These are phyloP conservation scores for Saccopteryx leptura DNA, from an alignment of 2,113 vertebrate species.

Conservation along the genomic window DNA sequence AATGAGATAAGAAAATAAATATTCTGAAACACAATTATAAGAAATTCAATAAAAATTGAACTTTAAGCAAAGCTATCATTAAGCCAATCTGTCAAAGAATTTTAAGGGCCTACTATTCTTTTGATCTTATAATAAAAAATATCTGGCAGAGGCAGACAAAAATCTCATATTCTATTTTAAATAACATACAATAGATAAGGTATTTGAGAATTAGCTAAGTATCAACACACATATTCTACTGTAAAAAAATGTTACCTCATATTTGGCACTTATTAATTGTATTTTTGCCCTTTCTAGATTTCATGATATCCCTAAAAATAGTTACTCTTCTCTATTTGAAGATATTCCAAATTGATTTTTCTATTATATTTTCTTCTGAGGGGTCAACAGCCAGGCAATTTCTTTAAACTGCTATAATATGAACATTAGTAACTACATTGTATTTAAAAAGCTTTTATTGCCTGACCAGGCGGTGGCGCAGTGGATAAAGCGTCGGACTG, in stretches of 20 bases:
- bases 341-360: not conserved
- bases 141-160: not conserved
- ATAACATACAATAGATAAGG: not conserved
- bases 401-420: not conserved
- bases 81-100: not conserved
- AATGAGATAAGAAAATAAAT: not conserved
- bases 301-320: not conserved
- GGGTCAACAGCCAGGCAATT: not conserved
- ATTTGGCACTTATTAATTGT: not conserved
- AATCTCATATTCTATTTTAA: not conserved
- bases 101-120: not conserved
- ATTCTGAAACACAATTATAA: not conserved
- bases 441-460: not conserved
- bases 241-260: not conserved
- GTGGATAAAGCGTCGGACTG: too few species aligned
- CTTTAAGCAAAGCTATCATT: not conserved
- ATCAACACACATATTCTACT: not conserved
- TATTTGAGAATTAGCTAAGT: not conserved
- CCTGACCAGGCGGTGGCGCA: too few species aligned
- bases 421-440: not conserved
- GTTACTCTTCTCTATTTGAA: not conserved
- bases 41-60: constrained; percentile 9
- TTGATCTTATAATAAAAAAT: not conserved
- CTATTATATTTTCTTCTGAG: not conserved
- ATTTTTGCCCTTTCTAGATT: not conserved